Percentiles rank a stretch among this genome's conserved stretches.
Evolutionary conservation across 2,797 vertebrate species (phyloP).

Genomic region (Varecia variegata): DNA sequence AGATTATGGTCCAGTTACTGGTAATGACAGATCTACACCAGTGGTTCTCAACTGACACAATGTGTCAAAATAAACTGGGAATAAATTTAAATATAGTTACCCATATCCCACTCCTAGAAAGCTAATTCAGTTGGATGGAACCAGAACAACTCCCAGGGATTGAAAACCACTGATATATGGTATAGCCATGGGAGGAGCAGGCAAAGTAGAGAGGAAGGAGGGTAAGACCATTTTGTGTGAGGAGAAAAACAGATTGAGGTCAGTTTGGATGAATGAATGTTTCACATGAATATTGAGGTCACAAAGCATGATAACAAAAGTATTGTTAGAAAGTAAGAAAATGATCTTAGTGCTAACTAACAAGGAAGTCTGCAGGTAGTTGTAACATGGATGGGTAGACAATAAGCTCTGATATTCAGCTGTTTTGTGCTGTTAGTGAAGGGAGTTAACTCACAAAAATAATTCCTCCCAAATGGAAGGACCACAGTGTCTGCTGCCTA

Average conservation of each 20-base stretch:
- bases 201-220: neutral
- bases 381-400: neutral
- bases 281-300: neutral
- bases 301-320: too few relatives aligned
- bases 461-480: neutral
- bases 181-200: neutral
- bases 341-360: accelerated
- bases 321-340: neutral
- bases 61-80: too few relatives aligned
- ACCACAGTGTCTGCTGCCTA: neutral
- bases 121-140: too few relatives aligned
- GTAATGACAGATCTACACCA: too few relatives aligned
- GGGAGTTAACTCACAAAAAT: neutral
- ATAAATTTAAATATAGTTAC: neutral
- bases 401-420: neutral
- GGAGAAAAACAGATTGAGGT: neutral
- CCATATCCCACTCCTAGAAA: neutral
- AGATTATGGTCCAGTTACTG: too few relatives aligned
- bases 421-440: accelerated
- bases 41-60: neutral
- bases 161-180: accelerated
- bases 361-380: neutral
- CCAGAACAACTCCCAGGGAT: neutral
- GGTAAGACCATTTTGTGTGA: neutral
- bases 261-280: neutral